Percentiles rank a stretch among this genome's conserved stretches.
phyloP scores from a whole-genome alignment of 2,797 vertebrate species.

The Margarornis squamiger region DNA sequence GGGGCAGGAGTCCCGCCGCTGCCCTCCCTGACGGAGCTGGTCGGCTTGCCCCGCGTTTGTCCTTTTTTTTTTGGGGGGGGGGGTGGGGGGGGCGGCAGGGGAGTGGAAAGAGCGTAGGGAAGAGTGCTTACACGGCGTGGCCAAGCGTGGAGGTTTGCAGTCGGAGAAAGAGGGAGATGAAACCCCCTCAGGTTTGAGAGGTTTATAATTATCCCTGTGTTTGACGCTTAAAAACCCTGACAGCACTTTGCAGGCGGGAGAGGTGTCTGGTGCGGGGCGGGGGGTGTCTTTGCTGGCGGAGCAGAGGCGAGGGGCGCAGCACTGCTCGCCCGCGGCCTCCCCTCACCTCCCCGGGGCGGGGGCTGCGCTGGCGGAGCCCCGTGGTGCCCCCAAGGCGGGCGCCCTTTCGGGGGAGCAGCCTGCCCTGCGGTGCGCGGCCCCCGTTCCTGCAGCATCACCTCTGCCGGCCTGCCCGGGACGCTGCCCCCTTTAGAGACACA shows the following conservation, averaged over 20 bases:
- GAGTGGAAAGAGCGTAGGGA: neutral
- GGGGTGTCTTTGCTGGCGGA: too few species aligned
- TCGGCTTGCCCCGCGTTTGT: neutral
- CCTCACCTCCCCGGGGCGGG: neutral
- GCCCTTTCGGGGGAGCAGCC: neutral
- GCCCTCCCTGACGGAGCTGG: neutral
- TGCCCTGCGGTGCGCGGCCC: too few species aligned
- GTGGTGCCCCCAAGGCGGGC: neutral
- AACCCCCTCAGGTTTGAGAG: neutral
- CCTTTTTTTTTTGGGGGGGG: too few species aligned
- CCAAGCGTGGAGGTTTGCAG: neutral
- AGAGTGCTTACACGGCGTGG: neutral
- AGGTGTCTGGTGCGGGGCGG: neutral
- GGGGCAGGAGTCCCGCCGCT: neutral
- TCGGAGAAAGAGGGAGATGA: neutral
- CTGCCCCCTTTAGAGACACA: neutral
- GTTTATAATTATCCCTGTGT: neutral
- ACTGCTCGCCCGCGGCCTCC: neutral
- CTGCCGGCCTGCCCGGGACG: neutral
- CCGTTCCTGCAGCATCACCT: rapidly evolving
- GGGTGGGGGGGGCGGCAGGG: too few species aligned
- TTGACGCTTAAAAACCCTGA: neutral
- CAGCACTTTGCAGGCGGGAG: neutral
- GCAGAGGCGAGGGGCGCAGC: neutral
- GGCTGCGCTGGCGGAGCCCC: neutral